Evolutionary conservation across 2,113 vertebrate species (phyloP).

Genomic region (Xyliphius kryptos): DNA sequence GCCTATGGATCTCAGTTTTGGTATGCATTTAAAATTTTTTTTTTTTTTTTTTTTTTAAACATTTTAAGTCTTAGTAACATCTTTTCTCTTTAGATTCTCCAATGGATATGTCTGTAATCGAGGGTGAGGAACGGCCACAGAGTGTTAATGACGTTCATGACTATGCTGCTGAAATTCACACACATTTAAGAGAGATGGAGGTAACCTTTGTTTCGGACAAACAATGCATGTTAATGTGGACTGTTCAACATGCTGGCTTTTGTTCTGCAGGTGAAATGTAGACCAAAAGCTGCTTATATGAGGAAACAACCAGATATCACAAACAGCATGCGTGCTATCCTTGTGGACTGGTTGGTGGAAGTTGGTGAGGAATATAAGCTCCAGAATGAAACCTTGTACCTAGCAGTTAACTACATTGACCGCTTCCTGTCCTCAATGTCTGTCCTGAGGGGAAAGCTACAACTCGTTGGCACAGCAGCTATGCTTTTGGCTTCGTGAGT

Average conservation of each 20-base stretch:
- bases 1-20: constrained; percentile 79
- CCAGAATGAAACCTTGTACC: constrained; percentile 90
- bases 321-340: constrained; percentile 90
- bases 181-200: constrained; percentile 88
- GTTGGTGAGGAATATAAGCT: constrained; percentile 97
- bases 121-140: constrained; percentile 66
- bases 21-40: no score
- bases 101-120: constrained; percentile 87
- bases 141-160: constrained; percentile 75
- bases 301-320: constrained; percentile 97
- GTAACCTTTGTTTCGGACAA: no score
- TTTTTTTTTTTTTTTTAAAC: no score
- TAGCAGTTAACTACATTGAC: constrained; percentile 97
- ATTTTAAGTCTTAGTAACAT: no score
- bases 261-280: constrained; percentile 74
- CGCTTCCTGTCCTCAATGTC: constrained; percentile 98
- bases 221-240: no score
- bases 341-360: constrained; percentile 98
- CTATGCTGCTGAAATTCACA: constrained; percentile 83
- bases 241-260: background rate
- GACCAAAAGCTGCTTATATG: constrained; percentile 91
- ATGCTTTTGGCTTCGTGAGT: constrained; percentile 95
- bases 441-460: constrained; percentile 91
- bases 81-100: constrained; percentile 70
- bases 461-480: constrained; percentile 94